Base-by-base conservation (phyloP, 2,113 vertebrate species). In the Asarcornis scutulata region DNA sequence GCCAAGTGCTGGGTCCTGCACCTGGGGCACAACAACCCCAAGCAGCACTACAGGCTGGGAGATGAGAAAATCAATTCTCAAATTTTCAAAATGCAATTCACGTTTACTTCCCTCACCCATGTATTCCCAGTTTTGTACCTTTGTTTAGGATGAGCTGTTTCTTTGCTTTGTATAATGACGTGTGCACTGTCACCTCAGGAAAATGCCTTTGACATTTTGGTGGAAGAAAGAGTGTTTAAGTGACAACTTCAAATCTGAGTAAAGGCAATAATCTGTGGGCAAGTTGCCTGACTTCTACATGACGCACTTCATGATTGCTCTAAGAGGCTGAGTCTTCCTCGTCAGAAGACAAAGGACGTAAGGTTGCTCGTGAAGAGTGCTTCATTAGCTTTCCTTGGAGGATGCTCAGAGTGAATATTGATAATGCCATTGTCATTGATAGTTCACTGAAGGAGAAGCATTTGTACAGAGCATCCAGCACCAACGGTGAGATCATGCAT, bases 361-460 rank as follows among this genome's bases (percentile, higher is more conserved):
- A 84, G 83, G 72, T 9, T 63, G 58, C 27, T 83, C 4, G 27
- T 55, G 55, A 8, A 52, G 83, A 83, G 4, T 20, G 26, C 69
- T 96, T 96, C 85, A 77, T 97, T 88, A 87, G 75, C 56, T 95
- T 97, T 96, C 96, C 91, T 88, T 71, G 88, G 96, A 96, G 92
- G 50, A 53, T 78, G 60, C 77, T 62, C 20, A 44, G 89, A 86
- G 76, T 0, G n/a, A 96, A 96, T 96, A 96, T 87, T 93, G 93
- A 93, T 97, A 97, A 97, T 93, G 89, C 83, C 89, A 72, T 92
- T 97, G 97, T 96, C 96, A 97, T 95, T 96, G 96, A 94, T 20
- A 62, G 90, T 42, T 92, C 87, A 83, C 64, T 90, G 96, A 96
- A 97, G 97, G 97, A 93, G 95, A 93, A 96, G 50, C 52, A 40